Conservation (phyloP, 2,888 invertebrate species). For the Hetaerina titia region DNA sequence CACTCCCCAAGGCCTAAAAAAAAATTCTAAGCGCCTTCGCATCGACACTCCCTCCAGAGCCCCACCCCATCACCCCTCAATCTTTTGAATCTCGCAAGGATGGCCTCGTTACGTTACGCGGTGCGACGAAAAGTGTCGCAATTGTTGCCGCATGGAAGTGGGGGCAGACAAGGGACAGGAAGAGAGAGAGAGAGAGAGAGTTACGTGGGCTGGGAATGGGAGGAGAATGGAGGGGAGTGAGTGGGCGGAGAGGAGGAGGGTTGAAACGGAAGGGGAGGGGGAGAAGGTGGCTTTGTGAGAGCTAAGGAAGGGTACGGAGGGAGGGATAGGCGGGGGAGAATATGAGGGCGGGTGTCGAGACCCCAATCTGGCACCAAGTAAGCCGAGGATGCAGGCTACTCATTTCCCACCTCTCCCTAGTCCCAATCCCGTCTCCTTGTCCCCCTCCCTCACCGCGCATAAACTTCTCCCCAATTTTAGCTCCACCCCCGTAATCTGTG, state of each 20-base stretch:
- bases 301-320: neutral
- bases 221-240: neutral
- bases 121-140: conserved; percentile 53
- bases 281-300: neutral
- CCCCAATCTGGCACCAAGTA: conserved; percentile 24
- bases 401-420: neutral
- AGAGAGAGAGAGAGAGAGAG: conserved; percentile 21
- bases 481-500: conserved; percentile 55
- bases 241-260: neutral
- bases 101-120: conserved; percentile 45
- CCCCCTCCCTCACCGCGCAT: neutral
- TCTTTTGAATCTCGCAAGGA: neutral
- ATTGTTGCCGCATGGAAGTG: conserved; percentile 57
- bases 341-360: neutral
- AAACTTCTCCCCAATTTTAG: conserved; percentile 50
- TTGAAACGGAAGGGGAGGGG: neutral
- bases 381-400: conserved; percentile 10
- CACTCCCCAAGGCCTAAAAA: neutral
- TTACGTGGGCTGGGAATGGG: conserved; percentile 32
- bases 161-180: neutral
- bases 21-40: neutral
- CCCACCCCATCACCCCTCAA: neutral
- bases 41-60: neutral
- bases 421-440: neutral
- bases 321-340: neutral